Evolutionary conservation across 2,888 invertebrate species (phyloP).

Genomic region (Patella ulyssiponensis): DNA sequence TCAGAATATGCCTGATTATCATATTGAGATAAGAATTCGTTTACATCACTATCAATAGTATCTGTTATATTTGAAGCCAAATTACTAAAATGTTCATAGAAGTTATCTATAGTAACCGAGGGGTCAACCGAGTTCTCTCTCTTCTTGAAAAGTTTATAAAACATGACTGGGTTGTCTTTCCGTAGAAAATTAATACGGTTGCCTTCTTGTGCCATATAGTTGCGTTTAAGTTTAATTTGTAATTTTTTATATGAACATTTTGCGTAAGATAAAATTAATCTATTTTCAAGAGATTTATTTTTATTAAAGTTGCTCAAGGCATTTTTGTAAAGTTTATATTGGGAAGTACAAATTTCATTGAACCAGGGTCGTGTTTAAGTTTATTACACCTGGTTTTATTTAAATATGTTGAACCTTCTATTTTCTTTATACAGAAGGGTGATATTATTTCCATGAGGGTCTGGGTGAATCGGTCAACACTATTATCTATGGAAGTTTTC

Average conservation of each 20-base stretch:
- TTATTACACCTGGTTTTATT: background rate
- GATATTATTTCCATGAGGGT: background rate
- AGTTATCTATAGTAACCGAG: background rate
- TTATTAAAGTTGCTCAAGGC: background rate
- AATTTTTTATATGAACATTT: background rate
- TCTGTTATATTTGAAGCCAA: background rate
- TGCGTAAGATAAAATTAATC: background rate
- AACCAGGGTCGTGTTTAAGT: slow-evolving; percentile 1
- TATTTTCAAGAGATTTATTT: background rate
- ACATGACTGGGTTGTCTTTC: background rate
- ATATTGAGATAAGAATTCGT: background rate
- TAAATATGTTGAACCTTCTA: background rate
- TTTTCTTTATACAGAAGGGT: background rate
- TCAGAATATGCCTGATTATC: background rate
- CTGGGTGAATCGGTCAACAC: background rate
- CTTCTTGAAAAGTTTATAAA: background rate
- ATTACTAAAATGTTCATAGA: slow-evolving; percentile 6
- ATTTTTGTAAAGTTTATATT: background rate
- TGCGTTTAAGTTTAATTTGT: background rate
- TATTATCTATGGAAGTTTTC: background rate
- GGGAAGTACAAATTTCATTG: background rate
- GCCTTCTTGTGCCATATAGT: background rate
- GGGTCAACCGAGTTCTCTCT: background rate
- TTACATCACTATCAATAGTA: background rate
- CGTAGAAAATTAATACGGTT: background rate